A percentile compares a stretch with the other conserved stretches of the same genome.
These are phyloP conservation scores for Ectemnius lituratus DNA, from an alignment of 2,888 invertebrate species.

Conservation along the genomic window DNA sequence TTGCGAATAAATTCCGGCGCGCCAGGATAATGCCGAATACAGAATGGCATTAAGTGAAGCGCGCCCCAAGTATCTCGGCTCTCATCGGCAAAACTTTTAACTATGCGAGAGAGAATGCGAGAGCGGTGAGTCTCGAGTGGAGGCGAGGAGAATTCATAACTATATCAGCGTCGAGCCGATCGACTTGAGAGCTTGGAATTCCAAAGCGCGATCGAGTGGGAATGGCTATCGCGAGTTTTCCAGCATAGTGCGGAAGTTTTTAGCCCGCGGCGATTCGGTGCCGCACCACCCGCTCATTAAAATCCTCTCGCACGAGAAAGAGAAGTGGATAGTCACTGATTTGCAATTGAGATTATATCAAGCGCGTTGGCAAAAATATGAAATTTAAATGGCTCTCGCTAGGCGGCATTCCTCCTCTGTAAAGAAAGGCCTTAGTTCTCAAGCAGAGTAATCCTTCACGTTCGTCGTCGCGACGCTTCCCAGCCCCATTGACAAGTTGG, in stretches of 20 bases:
- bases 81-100: too few relatives aligned
- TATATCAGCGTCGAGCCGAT: not conserved
- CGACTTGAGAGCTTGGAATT: not conserved
- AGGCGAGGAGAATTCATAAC: too few relatives aligned
- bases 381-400: conserved; percentile 48
- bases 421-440: not conserved
- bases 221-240: not conserved
- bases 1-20: too few relatives aligned
- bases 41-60: too few relatives aligned
- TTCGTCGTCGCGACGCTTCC: not conserved
- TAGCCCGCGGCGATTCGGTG: too few relatives aligned
- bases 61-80: too few relatives aligned
- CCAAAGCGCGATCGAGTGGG: not conserved
- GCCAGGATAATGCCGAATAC: too few relatives aligned
- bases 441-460: not conserved
- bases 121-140: too few relatives aligned
- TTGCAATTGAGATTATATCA: conserved; percentile 51
- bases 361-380: conserved; percentile 42
- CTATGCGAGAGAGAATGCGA: too few relatives aligned
- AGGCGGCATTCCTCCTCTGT: not conserved
- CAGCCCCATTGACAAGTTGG: not conserved
- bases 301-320: conserved; percentile 12
- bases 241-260: not conserved
- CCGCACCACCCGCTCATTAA: conserved; percentile 36
- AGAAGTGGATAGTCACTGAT: conserved; percentile 11